Evolutionary conservation across 2,888 invertebrate genomes (phyloP).

Genomic region (Leptinotarsa rubiginosa): DNA sequence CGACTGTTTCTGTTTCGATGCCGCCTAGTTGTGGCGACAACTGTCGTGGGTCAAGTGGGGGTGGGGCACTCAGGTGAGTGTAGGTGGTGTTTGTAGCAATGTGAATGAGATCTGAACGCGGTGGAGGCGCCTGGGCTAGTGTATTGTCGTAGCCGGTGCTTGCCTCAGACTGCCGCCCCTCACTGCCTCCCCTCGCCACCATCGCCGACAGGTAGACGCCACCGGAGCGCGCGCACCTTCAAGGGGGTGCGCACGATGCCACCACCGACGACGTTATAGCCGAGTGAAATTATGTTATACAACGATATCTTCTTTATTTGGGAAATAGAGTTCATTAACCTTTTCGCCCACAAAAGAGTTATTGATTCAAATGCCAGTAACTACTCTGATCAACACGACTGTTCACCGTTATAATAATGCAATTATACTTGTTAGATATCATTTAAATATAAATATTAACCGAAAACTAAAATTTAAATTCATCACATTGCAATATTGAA

Average conservation of each 20-base stretch:
- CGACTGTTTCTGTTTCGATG: constrained; percentile 51
- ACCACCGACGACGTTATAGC: constrained; percentile 5
- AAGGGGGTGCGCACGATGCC: constrained; percentile 26
- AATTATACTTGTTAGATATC: too few relatives aligned
- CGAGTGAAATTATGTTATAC: background rate
- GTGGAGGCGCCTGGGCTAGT: constrained; percentile 73
- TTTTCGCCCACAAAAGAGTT: background rate
- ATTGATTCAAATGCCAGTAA: too few relatives aligned
- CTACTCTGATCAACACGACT: too few relatives aligned
- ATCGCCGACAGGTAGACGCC: constrained; percentile 46
- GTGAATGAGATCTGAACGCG: constrained; percentile 54
- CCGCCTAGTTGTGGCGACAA: constrained; percentile 61
- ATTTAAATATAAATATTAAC: too few relatives aligned
- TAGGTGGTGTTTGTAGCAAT: constrained; percentile 31
- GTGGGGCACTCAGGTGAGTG: constrained; percentile 71
- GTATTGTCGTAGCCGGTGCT: constrained; percentile 66
- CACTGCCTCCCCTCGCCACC: constrained; percentile 44
- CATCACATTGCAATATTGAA: too few relatives aligned
- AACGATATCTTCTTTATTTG: background rate
- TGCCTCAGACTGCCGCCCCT: constrained; percentile 63
- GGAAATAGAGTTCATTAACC: background rate
- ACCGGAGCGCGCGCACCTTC: constrained; percentile 51
- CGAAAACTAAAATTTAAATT: too few relatives aligned
- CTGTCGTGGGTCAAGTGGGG: constrained; percentile 63
- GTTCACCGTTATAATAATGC: too few relatives aligned